Percentiles rank a stretch among this genome's conserved stretches.
phyloP scores from a whole-genome alignment of 2,888 invertebrate species.

The Gerris lacustris region DNA sequence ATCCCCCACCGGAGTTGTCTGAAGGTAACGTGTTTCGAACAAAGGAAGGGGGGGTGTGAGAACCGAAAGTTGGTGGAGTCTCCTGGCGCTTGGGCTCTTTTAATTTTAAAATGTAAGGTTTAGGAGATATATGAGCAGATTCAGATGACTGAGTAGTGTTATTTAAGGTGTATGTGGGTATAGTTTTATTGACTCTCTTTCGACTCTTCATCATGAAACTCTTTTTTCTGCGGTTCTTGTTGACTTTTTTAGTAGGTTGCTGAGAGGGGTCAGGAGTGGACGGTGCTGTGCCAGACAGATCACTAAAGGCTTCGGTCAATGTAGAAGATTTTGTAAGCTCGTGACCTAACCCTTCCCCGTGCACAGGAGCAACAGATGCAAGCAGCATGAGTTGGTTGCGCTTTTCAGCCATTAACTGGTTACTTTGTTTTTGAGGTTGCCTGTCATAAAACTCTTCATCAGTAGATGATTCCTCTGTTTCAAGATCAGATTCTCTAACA shows the following conservation, averaged over 20 bases:
- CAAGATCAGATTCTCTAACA: conserved; percentile 69
- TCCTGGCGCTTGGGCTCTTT: conserved; percentile 11
- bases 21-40: conserved; percentile 1
- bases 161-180: not conserved
- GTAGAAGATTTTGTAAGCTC: conserved; percentile 12
- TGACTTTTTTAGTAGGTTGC: conserved; percentile 43
- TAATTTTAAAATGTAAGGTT: conserved; percentile 5
- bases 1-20: conserved; percentile 34
- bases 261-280: not conserved
- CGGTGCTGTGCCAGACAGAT: not conserved
- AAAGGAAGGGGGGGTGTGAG: not conserved
- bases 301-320: not conserved
- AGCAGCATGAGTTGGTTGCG: conserved; percentile 45
- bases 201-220: conserved; percentile 51
- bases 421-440: conserved; percentile 62
- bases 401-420: conserved; percentile 60
- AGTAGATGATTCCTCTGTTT: conserved; percentile 72
- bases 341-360: conserved; percentile 33
- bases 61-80: not conserved
- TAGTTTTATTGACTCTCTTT: conserved; percentile 40
- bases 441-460: conserved; percentile 82
- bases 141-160: conserved; percentile 11
- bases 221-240: conserved; percentile 39
- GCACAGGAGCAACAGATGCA: conserved; percentile 44
- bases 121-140: conserved; percentile 3